Evolutionary conservation across 2,113 vertebrate genomes (phyloP).

Genomic region (Zingel zingel): DNA sequence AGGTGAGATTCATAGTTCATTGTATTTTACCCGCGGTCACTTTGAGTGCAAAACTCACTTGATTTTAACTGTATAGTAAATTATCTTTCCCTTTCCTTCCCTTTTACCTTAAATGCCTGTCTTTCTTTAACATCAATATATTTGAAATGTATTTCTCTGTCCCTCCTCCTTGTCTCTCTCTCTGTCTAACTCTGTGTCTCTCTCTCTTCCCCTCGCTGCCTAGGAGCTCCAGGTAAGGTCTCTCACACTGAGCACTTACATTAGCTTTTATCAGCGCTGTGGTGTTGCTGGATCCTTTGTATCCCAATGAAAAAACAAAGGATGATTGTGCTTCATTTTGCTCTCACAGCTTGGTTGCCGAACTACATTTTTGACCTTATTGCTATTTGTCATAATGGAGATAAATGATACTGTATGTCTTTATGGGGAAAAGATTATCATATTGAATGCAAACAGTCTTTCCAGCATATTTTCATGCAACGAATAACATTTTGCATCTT

Average conservation of each 20-base stretch:
- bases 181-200: constrained; percentile 75
- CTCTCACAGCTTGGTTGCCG: constrained; percentile 69
- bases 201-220: constrained; percentile 88
- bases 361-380: constrained; percentile 44
- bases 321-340: constrained; percentile 57
- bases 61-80: not conserved
- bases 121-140: constrained; percentile 47
- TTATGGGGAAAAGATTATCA: constrained; percentile 21
- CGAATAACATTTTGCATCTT: constrained; percentile 71
- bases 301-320: constrained; percentile 25
- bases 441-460: constrained; percentile 19
- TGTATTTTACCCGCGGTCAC: not conserved
- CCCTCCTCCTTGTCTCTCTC: constrained; percentile 62
- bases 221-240: constrained; percentile 99
- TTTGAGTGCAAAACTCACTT: not conserved
- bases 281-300: constrained; percentile 65
- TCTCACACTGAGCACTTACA: constrained; percentile 65
- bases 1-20: constrained; percentile 84
- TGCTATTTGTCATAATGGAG: constrained; percentile 35
- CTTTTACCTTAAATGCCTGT: not conserved
- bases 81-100: constrained; percentile 24
- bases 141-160: constrained; percentile 66
- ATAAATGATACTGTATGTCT: constrained; percentile 19
- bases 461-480: constrained; percentile 54
- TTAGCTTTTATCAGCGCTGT: constrained; percentile 65